Conservation (phyloP, 2,888 invertebrate species). For the Drosophila paracracens region DNA sequence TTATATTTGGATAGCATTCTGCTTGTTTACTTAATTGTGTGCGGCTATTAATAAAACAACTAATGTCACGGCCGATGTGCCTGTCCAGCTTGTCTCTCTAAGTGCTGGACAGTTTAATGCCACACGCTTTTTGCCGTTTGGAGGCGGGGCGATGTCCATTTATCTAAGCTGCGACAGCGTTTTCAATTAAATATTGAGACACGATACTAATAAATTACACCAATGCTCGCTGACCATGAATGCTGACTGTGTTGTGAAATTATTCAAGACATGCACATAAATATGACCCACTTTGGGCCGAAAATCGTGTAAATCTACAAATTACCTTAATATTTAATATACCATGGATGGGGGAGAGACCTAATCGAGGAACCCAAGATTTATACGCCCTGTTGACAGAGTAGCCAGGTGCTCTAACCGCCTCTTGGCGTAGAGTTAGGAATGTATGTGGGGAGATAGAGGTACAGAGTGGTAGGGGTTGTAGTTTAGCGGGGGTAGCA, state of each 20-base stretch:
- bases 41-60: constrained; percentile 64
- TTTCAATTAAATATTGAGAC: constrained; percentile 77
- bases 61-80: constrained; percentile 24
- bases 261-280: constrained; percentile 50
- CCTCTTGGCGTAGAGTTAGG: constrained; percentile 4
- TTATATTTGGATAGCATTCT: constrained; percentile 5
- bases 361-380: constrained; percentile 57
- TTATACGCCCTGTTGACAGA: constrained; percentile 58
- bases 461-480: neutral
- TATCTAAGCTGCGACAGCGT: constrained; percentile 64
- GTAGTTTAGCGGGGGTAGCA: neutral
- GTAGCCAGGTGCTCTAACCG: constrained; percentile 5
- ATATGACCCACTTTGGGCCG: constrained; percentile 55
- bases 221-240: constrained; percentile 25
- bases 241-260: constrained; percentile 1
- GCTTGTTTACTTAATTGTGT: constrained; percentile 32
- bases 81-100: constrained; percentile 16
- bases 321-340: constrained; percentile 79
- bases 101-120: constrained; percentile 53
- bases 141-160: constrained; percentile 47
- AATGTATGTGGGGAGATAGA: neutral
- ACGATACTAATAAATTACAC: constrained; percentile 67
- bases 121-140: constrained; percentile 31
- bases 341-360: constrained; percentile 39
- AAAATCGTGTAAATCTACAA: constrained; percentile 72